These are phyloP conservation scores for Epiblema foenella DNA, from an alignment of 2,888 invertebrate species.

Conservation along the genomic window DNA sequence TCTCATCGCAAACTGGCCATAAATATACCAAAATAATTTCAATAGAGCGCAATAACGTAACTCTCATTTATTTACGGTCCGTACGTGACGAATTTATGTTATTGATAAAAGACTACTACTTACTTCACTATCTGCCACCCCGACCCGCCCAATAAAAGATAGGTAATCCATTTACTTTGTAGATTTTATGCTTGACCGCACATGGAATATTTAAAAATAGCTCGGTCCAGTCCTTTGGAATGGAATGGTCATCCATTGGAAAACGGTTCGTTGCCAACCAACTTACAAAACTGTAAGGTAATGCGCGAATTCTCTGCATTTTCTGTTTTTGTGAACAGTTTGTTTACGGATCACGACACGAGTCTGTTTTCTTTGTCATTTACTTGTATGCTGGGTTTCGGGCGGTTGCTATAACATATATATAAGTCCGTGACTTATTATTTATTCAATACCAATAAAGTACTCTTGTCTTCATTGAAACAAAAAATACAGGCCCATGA, in stretches of 20 bases:
- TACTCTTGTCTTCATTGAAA: too few species aligned
- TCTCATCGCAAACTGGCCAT: constrained; percentile 30
- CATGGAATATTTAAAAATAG: constrained; percentile 82
- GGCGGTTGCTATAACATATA: not conserved
- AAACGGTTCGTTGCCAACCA: constrained; percentile 56
- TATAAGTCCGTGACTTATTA: not conserved
- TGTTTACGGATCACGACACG: constrained; percentile 52
- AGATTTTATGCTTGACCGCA: constrained; percentile 82
- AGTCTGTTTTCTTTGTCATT: constrained; percentile 45
- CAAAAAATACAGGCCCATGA: too few species aligned
- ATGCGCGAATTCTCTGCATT: constrained; percentile 39
- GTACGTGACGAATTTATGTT: constrained; percentile 49
- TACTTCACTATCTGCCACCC: constrained; percentile 61
- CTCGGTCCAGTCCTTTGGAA: constrained; percentile 68
- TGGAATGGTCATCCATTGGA: constrained; percentile 75
- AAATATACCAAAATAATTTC: constrained; percentile 42
- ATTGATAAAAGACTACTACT: constrained; percentile 70
- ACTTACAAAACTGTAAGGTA: constrained; percentile 43
- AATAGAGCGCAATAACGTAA: constrained; percentile 42
- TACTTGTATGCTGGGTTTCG: not conserved
- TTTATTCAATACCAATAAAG: too few species aligned
- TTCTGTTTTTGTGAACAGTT: constrained; percentile 21
- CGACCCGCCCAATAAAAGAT: constrained; percentile 79
- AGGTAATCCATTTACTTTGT: constrained; percentile 83
- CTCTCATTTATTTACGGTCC: constrained; percentile 46